phyloP scores from a whole-genome alignment of 37 sponge, comb jelly and placozoan genomes.

The Hexactinellida sp. region DNA sequence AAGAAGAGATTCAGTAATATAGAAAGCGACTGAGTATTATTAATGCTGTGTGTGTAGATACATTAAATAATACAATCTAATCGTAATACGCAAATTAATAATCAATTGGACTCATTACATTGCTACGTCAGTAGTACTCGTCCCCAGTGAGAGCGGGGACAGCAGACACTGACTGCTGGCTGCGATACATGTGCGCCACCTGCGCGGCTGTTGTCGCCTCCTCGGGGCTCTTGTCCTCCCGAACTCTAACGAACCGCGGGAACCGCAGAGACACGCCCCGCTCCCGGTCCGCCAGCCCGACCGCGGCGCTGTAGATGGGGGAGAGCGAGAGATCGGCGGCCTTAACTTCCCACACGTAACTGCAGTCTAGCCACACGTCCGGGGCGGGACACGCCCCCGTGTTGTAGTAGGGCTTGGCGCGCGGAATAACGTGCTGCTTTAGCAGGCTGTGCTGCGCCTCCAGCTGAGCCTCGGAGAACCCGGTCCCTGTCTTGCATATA shows the following conservation, averaged over 20 bases:
- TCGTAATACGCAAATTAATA: background rate
- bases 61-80: background rate
- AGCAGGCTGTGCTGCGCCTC: conserved; percentile 57
- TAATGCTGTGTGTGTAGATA: background rate
- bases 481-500: conserved; percentile 98
- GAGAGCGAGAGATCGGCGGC: conserved; percentile 95
- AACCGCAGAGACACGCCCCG: conserved; percentile 94
- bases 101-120: too few relatives aligned
- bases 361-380: conserved; percentile 90
- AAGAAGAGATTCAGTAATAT: too few relatives aligned
- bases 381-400: conserved; percentile 44
- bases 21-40: too few relatives aligned
- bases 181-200: conserved; percentile 68
- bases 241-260: conserved; percentile 81
- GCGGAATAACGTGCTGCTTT: conserved; percentile 51
- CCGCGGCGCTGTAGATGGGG: conserved; percentile 83
- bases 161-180: conserved; percentile 52
- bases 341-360: conserved; percentile 96
- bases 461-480: conserved; percentile 88
- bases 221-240: conserved; percentile 92
- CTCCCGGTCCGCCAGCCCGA: conserved; percentile 82
- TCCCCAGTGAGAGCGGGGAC: background rate
- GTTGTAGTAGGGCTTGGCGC: conserved; percentile 73
- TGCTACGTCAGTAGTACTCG: conserved; percentile 39
- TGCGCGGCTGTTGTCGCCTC: conserved; percentile 65